phyloP scores from a whole-genome alignment of 2,113 vertebrate genomes.

The Tichodroma muraria region DNA sequence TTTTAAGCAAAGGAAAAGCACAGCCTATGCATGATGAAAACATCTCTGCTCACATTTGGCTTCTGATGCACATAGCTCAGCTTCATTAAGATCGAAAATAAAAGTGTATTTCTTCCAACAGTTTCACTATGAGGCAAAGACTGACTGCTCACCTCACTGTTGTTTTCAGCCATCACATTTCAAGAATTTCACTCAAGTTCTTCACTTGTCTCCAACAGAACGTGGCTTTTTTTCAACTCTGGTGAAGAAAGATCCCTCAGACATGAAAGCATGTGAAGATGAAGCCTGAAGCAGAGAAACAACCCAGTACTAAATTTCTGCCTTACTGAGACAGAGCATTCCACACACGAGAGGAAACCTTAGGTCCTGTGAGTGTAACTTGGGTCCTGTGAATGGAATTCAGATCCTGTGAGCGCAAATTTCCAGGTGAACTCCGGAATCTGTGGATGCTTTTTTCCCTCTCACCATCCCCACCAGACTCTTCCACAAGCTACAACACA shows the following conservation, averaged over 20 bases:
- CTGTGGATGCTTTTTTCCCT: not conserved
- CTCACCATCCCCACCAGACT: not conserved
- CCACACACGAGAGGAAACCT: not conserved
- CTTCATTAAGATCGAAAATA: not conserved
- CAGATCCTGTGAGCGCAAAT: not conserved
- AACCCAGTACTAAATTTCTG: not conserved
- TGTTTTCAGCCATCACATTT: not conserved
- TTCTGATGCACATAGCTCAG: not conserved
- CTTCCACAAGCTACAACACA: not conserved
- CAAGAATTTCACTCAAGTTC: not conserved
- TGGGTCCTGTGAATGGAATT: not conserved
- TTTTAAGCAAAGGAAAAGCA: not conserved
- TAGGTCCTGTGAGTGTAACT: not conserved
- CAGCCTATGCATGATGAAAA: not conserved
- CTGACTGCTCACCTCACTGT: not conserved
- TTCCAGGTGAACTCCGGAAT: not conserved
- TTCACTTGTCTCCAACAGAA: conserved; percentile 56
- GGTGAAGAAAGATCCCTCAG: conserved; percentile 66
- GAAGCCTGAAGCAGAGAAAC: not conserved
- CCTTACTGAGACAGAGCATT: not conserved
- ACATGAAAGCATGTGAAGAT: conserved; percentile 56
- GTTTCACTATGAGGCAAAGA: not conserved
- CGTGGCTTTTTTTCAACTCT: conserved; percentile 29
- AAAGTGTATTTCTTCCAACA: not conserved
- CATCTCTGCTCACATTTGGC: not conserved